phyloP scores from a whole-genome alignment of 2,888 invertebrate genomes.

The Taphrorychus bicolor region DNA sequence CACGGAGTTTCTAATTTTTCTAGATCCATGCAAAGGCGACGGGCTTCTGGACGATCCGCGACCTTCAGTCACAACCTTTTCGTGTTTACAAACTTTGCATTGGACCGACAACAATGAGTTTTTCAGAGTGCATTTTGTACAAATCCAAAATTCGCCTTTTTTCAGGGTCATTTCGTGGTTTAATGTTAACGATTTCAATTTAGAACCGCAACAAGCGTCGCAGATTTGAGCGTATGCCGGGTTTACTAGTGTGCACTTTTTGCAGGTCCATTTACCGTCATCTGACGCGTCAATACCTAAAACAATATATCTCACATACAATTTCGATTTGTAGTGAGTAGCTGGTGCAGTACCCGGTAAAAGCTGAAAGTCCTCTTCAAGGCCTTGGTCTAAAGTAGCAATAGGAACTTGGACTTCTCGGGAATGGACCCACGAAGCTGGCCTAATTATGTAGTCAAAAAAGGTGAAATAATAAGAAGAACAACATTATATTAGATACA shows the following conservation, averaged over 20 bases:
- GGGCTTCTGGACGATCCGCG: constrained; percentile 59
- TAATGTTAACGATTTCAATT: constrained; percentile 71
- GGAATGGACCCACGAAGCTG: constrained; percentile 55
- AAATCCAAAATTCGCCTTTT: constrained; percentile 80
- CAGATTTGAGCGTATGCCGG: constrained; percentile 74
- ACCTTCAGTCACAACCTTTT: constrained; percentile 58
- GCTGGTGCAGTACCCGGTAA: constrained; percentile 61
- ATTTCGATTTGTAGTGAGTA: not conserved
- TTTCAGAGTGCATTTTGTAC: constrained; percentile 81
- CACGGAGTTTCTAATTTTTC: constrained; percentile 42
- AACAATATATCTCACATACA: no score
- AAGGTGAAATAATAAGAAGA: not conserved
- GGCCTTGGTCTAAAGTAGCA: constrained; percentile 71
- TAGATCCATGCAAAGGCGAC: constrained; percentile 61
- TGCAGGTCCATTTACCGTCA: constrained; percentile 79
- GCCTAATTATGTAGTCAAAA: constrained; percentile 45
- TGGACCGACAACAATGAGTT: constrained; percentile 72
- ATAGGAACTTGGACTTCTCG: constrained; percentile 64
- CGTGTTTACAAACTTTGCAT: constrained; percentile 81
- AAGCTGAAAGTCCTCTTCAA: constrained; percentile 74
- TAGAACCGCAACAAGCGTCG: constrained; percentile 87
- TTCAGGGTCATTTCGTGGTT: constrained; percentile 73
- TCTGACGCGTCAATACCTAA: constrained; percentile 45
- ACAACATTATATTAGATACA: not conserved
- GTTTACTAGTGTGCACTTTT: constrained; percentile 87